Evolutionary conservation across 2,888 invertebrate species (phyloP), one percentile per base, ranked within the genome.

Genomic region (Megamerina dolium): DNA sequence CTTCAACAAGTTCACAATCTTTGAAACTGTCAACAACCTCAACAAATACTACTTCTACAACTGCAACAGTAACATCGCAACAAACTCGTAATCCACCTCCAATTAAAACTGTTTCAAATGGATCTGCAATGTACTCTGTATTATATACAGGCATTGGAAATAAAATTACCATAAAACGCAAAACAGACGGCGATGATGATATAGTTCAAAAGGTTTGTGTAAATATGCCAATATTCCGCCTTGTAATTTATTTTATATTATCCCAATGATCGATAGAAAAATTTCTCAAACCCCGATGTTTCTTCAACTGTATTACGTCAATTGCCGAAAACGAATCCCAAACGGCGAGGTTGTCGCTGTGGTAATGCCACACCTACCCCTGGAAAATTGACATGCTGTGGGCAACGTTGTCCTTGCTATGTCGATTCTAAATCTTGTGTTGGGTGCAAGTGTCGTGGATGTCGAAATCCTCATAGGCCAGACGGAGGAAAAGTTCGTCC

Each of bases 351-450:
- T 12, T 94, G 93, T 65, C 78, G 92, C 46, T 94, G 94, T 74
- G 93, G 93, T 4, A 88, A 89, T 71, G 88, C 91, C 1, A 89
- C 92, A 0, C 81, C 87, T 2, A 85, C 85, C 14, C 91, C 92
- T 1, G 91, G 91, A 4, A 91, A 89, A 66, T 72, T 92, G 32
- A 93, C 93, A 0, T 95, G 94, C 64, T 91, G 93, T 62, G 93
- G 93, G 0, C 92, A 92, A 66, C 75, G 94, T 49, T 95, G 94
- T 73, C 91, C 92, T 0, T 95, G 94, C 71, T 95, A 94, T 70
- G 89, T 90, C 4, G 87, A 87, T 53, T 86, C 87, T 53, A 87
- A 88, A 66, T 85, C 89, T 1, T 95, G 94, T 64, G 77, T 85
- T 5, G 88, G 87, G 58, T 95, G 95, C 72, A 85, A 87, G 66